A percentile compares a stretch with the other conserved stretches of the same genome.
Evolutionary conservation across 2,797 vertebrate species (phyloP).

Genomic region (Poliocrania exsul): DNA sequence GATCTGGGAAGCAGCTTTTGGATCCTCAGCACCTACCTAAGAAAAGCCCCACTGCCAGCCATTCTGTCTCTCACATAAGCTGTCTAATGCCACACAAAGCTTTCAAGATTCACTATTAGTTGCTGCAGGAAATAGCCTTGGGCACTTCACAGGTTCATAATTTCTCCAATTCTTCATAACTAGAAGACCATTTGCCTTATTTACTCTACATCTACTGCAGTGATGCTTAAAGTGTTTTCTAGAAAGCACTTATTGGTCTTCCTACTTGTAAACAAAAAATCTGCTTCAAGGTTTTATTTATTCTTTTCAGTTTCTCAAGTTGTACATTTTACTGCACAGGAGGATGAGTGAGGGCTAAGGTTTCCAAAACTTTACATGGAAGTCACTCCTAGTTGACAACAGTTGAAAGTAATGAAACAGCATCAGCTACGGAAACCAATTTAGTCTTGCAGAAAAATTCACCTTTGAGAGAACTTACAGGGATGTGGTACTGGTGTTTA

Average conservation of each 20-base stretch:
- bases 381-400: not conserved
- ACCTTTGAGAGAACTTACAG: not conserved
- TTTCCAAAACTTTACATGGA: not conserved
- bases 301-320: not conserved
- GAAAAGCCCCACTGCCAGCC: not conserved
- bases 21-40: not conserved
- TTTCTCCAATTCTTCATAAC: constrained; percentile 17
- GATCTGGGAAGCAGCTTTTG: not conserved
- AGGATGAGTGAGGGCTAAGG: not conserved
- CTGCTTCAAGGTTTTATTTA: not conserved
- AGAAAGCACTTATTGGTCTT: constrained; percentile 10
- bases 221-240: constrained; percentile 27
- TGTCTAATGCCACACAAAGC: not conserved
- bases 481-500: not conserved
- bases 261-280: constrained; percentile 36
- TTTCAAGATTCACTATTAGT: not conserved
- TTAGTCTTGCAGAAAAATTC: not conserved
- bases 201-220: not conserved
- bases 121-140: not conserved
- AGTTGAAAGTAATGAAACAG: not conserved
- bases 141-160: constrained; percentile 19
- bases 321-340: not conserved
- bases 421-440: not conserved
- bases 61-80: not conserved
- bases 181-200: not conserved